phyloP scores from a whole-genome alignment of 2,113 vertebrate genomes.

The Struthio camelus region DNA sequence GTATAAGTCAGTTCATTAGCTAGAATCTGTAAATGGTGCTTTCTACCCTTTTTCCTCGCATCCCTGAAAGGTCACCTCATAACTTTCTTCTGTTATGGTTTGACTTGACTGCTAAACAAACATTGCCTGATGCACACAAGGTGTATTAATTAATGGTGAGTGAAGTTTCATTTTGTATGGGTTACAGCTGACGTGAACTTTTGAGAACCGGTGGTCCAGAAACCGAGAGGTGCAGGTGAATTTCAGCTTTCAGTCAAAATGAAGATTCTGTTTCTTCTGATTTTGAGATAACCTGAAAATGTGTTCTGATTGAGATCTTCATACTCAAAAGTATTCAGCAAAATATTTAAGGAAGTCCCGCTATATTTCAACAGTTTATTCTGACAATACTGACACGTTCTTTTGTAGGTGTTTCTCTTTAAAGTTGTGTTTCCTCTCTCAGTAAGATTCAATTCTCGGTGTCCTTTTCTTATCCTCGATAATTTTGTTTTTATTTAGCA shows the following conservation, averaged over 20 bases:
- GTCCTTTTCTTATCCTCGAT: neutral
- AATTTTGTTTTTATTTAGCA: neutral
- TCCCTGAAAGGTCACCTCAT: neutral
- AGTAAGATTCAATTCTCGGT: neutral
- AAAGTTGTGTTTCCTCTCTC: neutral
- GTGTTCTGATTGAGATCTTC: accelerated
- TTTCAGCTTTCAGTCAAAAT: neutral
- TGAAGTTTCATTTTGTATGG: accelerated
- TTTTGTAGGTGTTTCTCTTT: neutral
- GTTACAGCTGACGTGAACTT: neutral
- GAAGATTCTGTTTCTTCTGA: neutral
- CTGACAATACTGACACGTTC: neutral
- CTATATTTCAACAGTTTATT: neutral
- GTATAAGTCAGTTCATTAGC: neutral
- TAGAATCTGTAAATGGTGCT: neutral
- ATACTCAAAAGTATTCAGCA: neutral
- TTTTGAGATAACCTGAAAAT: neutral
- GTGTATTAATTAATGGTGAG: accelerated
- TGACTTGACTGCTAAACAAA: neutral
- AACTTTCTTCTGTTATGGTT: neutral
- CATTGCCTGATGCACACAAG: neutral
- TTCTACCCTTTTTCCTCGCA: neutral
- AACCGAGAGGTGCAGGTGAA: neutral
- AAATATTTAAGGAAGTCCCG: neutral
- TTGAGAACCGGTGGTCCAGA: neutral